Conservation (phyloP, 2,113 vertebrate species). For the Cyprichromis sp. region DNA sequence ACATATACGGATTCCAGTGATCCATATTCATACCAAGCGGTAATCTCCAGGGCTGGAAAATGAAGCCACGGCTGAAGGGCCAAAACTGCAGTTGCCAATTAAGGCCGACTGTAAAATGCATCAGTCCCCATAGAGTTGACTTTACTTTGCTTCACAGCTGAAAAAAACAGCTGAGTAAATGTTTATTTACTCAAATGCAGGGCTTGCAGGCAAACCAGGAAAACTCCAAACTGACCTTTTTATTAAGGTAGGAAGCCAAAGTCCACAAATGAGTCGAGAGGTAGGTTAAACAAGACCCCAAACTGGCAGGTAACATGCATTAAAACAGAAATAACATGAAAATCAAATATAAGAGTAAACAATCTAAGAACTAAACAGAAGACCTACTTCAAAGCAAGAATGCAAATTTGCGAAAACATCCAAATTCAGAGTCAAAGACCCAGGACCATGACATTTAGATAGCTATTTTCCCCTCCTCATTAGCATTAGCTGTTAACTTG, state of each 20-base stretch:
- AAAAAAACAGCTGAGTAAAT: neutral
- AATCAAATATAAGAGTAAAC: neutral
- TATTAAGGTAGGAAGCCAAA: neutral
- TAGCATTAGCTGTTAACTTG: neutral
- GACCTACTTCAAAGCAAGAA: neutral
- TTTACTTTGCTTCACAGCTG: neutral
- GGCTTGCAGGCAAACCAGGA: neutral
- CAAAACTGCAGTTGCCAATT: neutral
- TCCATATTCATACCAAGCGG: neutral
- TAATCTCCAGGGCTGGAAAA: neutral
- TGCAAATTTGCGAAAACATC: neutral
- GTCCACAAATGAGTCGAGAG: neutral
- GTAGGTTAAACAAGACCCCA: neutral
- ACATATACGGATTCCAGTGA: neutral
- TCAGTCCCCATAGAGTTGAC: neutral
- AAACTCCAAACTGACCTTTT: neutral
- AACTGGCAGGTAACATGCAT: neutral
- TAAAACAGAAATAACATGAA: neutral
- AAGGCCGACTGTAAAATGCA: neutral
- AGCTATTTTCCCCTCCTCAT: neutral
- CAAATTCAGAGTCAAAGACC: neutral
- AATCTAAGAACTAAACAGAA: neutral
- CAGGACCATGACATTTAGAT: neutral
- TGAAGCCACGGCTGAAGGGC: neutral
- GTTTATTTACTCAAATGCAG: neutral